phyloP scores from a whole-genome alignment of 2,113 vertebrate genomes.

The Rhizomys pruinosus region DNA sequence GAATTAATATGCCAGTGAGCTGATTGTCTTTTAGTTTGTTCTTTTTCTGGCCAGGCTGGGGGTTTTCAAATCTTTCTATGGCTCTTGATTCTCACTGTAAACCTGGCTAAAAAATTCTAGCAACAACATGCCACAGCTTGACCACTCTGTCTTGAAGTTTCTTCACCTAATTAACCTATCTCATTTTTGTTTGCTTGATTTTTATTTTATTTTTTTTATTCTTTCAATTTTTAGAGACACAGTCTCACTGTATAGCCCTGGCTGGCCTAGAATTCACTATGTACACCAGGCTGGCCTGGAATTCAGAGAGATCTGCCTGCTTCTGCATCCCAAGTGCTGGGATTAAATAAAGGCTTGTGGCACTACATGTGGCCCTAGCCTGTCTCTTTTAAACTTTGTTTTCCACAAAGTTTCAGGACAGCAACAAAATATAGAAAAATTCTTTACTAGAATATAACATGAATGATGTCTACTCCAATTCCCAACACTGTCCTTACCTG shows the following conservation, averaged over 20 bases:
- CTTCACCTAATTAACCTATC: not conserved
- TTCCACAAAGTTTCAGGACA: not conserved
- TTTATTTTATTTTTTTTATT: too few relatives aligned
- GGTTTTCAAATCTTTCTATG: not conserved
- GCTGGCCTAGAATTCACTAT: too few relatives aligned
- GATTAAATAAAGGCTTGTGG: too few relatives aligned
- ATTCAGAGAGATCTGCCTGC: too few relatives aligned
- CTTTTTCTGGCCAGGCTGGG: not conserved
- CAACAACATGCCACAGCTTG: not conserved
- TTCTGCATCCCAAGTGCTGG: too few relatives aligned
- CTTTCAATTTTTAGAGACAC: too few relatives aligned
- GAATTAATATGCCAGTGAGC: not conserved
- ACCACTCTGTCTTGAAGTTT: not conserved
- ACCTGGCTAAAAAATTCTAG: not conserved
- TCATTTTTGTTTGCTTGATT: not conserved
- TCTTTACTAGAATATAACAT: not conserved
- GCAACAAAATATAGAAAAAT: too few relatives aligned
- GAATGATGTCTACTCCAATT: not conserved
- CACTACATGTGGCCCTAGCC: not conserved
- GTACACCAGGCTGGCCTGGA: too few relatives aligned
- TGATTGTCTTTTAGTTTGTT: not conserved
- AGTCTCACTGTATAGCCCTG: too few relatives aligned
- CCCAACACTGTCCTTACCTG: not conserved
- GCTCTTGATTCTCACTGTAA: not conserved
- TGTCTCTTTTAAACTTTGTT: not conserved